Evolutionary conservation across 1,140 invertebrate species (phyloP).

Genomic region (Dendrolimus kikuchii): DNA sequence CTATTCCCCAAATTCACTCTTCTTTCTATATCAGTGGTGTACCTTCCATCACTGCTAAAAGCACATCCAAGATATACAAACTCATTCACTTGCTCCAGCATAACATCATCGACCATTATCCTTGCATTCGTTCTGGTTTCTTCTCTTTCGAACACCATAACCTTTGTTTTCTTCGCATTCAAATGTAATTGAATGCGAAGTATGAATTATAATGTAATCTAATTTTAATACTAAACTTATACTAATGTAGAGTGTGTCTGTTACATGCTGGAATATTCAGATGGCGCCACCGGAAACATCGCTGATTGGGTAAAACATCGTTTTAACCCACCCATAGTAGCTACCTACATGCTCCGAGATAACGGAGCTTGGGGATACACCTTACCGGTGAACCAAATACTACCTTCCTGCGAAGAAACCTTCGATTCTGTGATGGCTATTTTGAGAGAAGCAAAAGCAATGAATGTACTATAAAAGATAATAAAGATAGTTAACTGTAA

Average conservation of each 20-base stretch:
- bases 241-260: too few species aligned
- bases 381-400: constrained; percentile 78
- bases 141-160: too few species aligned
- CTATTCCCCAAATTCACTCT: too few species aligned
- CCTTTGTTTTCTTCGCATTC: too few species aligned
- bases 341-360: constrained; percentile 76
- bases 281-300: constrained; percentile 53
- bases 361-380: constrained; percentile 79
- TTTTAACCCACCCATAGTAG: constrained; percentile 72
- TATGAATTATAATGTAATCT: constrained; percentile 4
- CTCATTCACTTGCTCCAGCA: too few species aligned
- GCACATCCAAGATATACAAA: too few species aligned
- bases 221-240: constrained; percentile 2
- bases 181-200: too few species aligned
- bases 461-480: constrained; percentile 31
- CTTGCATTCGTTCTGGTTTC: too few species aligned
- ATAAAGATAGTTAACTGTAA: not conserved
- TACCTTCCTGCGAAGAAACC: constrained; percentile 79
- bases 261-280: constrained; percentile 26
- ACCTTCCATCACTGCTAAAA: too few species aligned
- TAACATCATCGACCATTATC: too few species aligned
- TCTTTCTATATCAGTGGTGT: too few species aligned
- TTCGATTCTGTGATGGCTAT: constrained; percentile 73
- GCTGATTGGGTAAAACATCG: constrained; percentile 75
- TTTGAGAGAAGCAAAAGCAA: constrained; percentile 63